Evolutionary conservation across 2,888 invertebrate genomes (phyloP).

Genomic region (Nephrotoma appendiculata): DNA sequence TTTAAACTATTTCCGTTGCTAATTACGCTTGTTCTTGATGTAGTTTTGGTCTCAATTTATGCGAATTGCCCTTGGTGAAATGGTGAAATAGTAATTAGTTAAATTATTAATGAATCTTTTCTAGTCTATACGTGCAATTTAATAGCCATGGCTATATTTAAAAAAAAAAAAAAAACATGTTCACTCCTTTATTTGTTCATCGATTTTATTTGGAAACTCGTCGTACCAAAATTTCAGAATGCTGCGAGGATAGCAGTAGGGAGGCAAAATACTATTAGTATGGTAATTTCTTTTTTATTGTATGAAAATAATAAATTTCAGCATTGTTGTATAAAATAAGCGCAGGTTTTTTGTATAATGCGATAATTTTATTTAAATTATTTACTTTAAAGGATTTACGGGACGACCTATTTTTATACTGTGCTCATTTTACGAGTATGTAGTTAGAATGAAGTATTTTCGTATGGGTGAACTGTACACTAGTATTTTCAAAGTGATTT

Average conservation of each 20-base stretch:
- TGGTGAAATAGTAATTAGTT: not conserved
- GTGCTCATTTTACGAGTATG: not conserved
- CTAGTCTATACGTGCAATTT: not conserved
- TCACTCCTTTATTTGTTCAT: not conserved
- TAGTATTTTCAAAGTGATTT: too few species aligned
- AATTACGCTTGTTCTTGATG: not conserved
- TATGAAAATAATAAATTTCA: not conserved
- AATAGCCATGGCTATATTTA: not conserved
- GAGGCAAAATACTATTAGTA: not conserved
- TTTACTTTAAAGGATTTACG: not conserved
- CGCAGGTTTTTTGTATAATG: not conserved
- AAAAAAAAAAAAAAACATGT: not conserved
- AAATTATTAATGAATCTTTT: not conserved
- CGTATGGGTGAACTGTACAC: too few species aligned
- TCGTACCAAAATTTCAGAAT: too few species aligned
- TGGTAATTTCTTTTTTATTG: not conserved
- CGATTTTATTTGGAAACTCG: not conserved
- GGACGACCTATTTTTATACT: not conserved
- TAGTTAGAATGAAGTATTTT: too few species aligned
- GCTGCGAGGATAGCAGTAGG: too few species aligned
- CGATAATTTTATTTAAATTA: not conserved
- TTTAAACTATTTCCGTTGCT: not conserved
- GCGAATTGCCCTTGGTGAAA: not conserved
- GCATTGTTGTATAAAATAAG: not conserved
- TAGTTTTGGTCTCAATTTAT: not conserved